phyloP scores from a whole-genome alignment of 1,140 invertebrate genomes.

The Papilio dardanus region DNA sequence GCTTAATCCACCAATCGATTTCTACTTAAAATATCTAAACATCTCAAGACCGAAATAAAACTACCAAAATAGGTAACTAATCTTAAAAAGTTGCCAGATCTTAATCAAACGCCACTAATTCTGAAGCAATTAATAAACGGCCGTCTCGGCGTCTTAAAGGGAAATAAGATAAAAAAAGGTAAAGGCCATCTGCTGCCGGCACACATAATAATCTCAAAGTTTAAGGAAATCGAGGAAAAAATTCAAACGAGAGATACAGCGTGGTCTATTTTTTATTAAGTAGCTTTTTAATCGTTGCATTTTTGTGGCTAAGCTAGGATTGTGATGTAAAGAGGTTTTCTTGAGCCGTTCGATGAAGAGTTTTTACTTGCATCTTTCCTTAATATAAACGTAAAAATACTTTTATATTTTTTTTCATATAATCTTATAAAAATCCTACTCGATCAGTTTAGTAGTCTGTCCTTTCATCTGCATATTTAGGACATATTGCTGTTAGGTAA shows the following conservation, averaged over 20 bases:
- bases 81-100: conserved; percentile 32
- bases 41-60: conserved; percentile 16
- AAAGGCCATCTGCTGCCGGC: conserved; percentile 46
- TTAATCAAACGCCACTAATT: conserved; percentile 35
- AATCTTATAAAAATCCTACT: no score
- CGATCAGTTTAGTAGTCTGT: no score
- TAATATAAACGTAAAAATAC: no score
- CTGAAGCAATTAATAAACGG: conserved; percentile 35
- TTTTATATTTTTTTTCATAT: no score
- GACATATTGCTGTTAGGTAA: no score
- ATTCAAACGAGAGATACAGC: conserved; percentile 40
- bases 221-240: conserved; percentile 29
- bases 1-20: conserved; percentile 21
- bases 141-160: conserved; percentile 18
- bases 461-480: no score
- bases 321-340: no score
- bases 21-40: conserved; percentile 34
- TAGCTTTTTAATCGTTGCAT: not conserved
- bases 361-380: no score
- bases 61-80: conserved; percentile 10
- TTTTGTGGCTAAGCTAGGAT: not conserved
- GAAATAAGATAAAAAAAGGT: conserved; percentile 45
- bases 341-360: no score
- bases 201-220: conserved; percentile 46
- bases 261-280: conserved; percentile 21